Percentiles rank a stretch among this genome's conserved stretches.
These are phyloP conservation scores for Diabrotica undecimpunctata DNA, from an alignment of 1,140 invertebrate species.

Conservation along the genomic window DNA sequence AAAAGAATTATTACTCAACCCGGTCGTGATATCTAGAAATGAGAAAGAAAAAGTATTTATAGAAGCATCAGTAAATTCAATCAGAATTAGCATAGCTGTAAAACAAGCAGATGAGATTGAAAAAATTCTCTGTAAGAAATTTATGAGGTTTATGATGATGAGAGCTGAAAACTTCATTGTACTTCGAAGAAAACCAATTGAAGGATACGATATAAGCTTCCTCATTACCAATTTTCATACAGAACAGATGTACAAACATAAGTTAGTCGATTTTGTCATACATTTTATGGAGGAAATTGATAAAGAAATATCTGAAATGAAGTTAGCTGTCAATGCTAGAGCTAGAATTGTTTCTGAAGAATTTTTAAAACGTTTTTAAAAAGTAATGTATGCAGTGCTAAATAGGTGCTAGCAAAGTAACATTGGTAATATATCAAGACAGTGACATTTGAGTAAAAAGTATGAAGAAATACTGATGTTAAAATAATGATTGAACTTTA, in stretches of 20 bases:
- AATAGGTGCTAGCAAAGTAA: neutral
- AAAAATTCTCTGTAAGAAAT: conserved; percentile 98
- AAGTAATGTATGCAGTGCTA: neutral
- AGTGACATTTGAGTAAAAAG: too few species aligned
- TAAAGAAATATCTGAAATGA: conserved; percentile 99
- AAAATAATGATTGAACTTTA: too few species aligned
- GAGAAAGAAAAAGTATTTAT: conserved; percentile 89
- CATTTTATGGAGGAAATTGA: conserved; percentile 99
- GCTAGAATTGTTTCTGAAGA: conserved; percentile 98
- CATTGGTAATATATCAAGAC: neutral
- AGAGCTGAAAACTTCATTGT: conserved; percentile 98
- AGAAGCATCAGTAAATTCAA: conserved; percentile 88
- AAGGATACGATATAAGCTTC: conserved; percentile 99
- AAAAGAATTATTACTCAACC: conserved; percentile 93
- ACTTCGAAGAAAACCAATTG: conserved; percentile 90
- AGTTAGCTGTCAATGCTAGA: conserved; percentile 94
- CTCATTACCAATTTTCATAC: conserved; percentile 99
- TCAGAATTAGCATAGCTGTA: conserved; percentile 90
- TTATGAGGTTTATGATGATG: conserved; percentile 99
- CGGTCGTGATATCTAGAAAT: conserved; percentile 95
- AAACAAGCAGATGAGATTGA: conserved; percentile 99
- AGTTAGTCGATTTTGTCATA: conserved; percentile 98
- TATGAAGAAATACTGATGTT: too few species aligned
- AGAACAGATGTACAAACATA: conserved; percentile 99
- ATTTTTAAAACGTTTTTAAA: conserved; percentile 83